phyloP scores from a whole-genome alignment of 1,140 invertebrate genomes.

The Temnothorax longispinosus region DNA sequence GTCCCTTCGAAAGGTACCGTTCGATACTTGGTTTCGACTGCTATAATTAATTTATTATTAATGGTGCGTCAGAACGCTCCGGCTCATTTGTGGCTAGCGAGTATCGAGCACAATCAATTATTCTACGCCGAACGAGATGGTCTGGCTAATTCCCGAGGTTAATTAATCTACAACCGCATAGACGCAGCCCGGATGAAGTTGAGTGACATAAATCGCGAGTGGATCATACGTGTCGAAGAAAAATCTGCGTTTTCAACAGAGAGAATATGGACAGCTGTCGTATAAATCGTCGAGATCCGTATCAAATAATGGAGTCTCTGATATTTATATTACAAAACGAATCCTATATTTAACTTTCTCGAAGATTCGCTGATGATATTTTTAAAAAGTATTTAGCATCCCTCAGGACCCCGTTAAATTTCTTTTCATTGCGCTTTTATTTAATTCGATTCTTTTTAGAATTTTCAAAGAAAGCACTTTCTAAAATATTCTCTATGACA shows the following conservation, averaged over 20 bases:
- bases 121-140: constrained; percentile 16
- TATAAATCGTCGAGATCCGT: neutral
- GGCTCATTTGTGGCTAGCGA: constrained; percentile 27
- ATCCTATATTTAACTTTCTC: neutral
- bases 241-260: neutral
- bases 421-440: neutral
- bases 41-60: constrained; percentile 36
- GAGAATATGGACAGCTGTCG: neutral
- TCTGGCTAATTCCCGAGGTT: constrained; percentile 18
- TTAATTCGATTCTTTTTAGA: neutral
- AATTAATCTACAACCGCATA: constrained; percentile 27
- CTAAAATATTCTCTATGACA: neutral
- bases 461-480: neutral
- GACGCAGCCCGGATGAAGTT: neutral
- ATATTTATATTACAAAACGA: constrained; percentile 2
- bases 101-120: constrained; percentile 30
- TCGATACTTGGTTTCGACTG: neutral
- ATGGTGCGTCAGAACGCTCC: neutral
- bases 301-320: neutral
- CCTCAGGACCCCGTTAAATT: neutral
- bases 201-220: constrained; percentile 22
- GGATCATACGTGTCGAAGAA: neutral
- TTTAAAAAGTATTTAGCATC: neutral
- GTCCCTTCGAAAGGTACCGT: neutral
- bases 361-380: neutral